Evolutionary conservation across 2,797 vertebrate genomes (phyloP).

Genomic region (Margarornis squamiger): DNA sequence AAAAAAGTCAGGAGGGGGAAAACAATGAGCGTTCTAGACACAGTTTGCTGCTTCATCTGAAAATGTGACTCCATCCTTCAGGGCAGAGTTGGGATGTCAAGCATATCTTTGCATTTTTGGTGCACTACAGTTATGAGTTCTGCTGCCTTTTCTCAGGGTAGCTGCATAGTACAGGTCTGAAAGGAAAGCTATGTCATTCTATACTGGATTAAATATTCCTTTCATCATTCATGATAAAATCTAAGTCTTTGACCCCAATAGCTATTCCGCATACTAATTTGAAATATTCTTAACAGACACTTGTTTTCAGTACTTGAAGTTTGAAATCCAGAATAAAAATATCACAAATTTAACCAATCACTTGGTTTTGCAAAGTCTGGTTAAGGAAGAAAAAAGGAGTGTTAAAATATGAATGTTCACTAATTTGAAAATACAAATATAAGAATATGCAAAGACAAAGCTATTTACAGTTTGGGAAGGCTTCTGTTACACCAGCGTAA

Average conservation of each 20-base stretch:
- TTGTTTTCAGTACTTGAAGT: background rate
- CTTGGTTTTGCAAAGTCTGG: background rate
- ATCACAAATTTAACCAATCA: background rate
- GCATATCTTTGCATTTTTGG: background rate
- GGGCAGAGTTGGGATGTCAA: background rate
- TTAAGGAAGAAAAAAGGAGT: background rate
- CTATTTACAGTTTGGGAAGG: background rate
- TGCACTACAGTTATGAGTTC: background rate
- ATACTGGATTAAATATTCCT: background rate
- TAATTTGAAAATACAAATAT: background rate
- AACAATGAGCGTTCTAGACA: background rate
- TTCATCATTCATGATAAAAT: background rate
- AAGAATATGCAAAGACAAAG: background rate
- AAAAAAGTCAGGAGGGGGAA: background rate
- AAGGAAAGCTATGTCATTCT: background rate
- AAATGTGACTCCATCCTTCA: background rate
- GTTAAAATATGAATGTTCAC: background rate
- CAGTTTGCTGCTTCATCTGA: background rate
- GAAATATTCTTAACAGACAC: background rate
- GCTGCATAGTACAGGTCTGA: background rate
- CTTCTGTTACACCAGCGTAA: background rate
- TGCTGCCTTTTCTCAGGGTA: background rate
- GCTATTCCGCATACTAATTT: background rate
- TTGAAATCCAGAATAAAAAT: background rate
- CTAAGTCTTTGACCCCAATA: background rate